Evolutionary conservation across 2,888 invertebrate genomes (phyloP).

Genomic region (Clostera curtula): DNA sequence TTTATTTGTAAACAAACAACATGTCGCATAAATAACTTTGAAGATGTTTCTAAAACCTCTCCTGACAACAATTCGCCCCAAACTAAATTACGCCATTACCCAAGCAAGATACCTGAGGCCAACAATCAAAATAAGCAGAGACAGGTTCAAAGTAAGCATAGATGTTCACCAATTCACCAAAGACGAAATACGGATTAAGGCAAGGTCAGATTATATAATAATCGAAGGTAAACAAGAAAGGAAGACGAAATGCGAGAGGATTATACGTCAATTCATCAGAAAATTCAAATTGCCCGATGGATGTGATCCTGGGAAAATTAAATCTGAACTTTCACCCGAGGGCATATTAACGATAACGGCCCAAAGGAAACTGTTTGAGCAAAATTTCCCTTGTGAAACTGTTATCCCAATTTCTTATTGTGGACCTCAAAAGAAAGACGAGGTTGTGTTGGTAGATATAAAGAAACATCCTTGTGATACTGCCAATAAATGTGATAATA

Average conservation of each 20-base stretch:
- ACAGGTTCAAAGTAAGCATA: constrained; percentile 46
- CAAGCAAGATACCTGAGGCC: constrained; percentile 36
- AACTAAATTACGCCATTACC: constrained; percentile 20
- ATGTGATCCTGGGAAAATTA: constrained; percentile 36
- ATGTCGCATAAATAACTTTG: too few relatives aligned
- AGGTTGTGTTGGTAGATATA: background rate
- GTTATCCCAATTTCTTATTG: constrained; percentile 27
- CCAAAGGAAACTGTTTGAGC: constrained; percentile 29
- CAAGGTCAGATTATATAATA: constrained; percentile 42
- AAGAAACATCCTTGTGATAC: constrained; percentile 4
- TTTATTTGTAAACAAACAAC: too few relatives aligned
- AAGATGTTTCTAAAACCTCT: constrained; percentile 19
- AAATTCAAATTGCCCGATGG: constrained; percentile 54
- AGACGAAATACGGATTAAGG: constrained; percentile 54
- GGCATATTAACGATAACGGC: constrained; percentile 50
- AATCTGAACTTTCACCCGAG: constrained; percentile 35
- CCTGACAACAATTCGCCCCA: constrained; percentile 18
- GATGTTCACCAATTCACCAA: constrained; percentile 44
- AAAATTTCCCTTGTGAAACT: constrained; percentile 32
- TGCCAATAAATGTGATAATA: constrained; percentile 4
- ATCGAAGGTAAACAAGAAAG: constrained; percentile 61
- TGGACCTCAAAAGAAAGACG: constrained; percentile 6
- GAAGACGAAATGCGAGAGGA: constrained; percentile 35
- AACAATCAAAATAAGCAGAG: constrained; percentile 39
- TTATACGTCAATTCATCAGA: constrained; percentile 43